phyloP scores from a whole-genome alignment of 2,888 invertebrate species.

The Notodonta dromedarius region DNA sequence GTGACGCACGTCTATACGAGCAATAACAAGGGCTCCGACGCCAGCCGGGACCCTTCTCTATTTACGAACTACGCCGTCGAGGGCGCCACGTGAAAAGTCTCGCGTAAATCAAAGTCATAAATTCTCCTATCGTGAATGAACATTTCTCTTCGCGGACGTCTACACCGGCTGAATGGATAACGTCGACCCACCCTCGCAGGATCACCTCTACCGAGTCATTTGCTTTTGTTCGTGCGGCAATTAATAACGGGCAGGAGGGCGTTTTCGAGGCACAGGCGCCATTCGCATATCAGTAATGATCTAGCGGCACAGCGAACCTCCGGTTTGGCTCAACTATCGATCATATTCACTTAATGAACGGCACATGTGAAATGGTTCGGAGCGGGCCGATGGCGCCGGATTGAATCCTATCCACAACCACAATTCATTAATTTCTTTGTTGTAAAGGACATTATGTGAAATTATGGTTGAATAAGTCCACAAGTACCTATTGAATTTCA shows the following conservation, averaged over 20 bases:
- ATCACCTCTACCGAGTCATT: constrained; percentile 83
- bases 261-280: constrained; percentile 75
- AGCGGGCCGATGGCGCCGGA: constrained; percentile 20
- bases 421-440: not conserved
- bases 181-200: constrained; percentile 78
- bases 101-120: constrained; percentile 83
- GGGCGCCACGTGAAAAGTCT: constrained; percentile 76
- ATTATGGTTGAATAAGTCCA: too few species aligned
- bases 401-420: not conserved
- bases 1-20: constrained; percentile 60
- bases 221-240: constrained; percentile 82
- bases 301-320: constrained; percentile 63
- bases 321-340: constrained; percentile 63
- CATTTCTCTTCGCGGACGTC: constrained; percentile 83
- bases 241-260: constrained; percentile 81
- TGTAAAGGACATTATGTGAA: constrained; percentile 11
- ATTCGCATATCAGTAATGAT: constrained; percentile 79
- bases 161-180: constrained; percentile 80
- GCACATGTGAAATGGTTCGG: constrained; percentile 52
- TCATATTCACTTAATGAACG: constrained; percentile 68
- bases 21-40: constrained; percentile 72
- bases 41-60: constrained; percentile 74
- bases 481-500: too few species aligned
- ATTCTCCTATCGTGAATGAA: constrained; percentile 83
- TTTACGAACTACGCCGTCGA: constrained; percentile 64